phyloP scores from a whole-genome alignment of 1,140 invertebrate genomes.

The Ptiloglossa arizonensis region DNA sequence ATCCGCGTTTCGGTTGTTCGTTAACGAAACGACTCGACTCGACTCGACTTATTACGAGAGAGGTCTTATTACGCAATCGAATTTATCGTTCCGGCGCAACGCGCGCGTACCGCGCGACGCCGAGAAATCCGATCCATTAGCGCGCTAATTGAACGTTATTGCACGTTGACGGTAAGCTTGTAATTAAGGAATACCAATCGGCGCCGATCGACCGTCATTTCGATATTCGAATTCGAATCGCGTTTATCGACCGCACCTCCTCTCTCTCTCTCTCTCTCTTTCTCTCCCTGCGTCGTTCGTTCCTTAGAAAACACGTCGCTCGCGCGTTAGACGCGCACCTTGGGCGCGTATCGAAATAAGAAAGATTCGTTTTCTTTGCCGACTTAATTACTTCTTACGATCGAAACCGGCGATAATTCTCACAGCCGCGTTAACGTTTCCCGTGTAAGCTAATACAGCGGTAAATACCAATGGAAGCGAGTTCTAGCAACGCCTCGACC shows the following conservation, averaged over 20 bases:
- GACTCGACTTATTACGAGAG: too few relatives aligned
- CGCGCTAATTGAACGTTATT: constrained; percentile 72
- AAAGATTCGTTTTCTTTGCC: constrained; percentile 13
- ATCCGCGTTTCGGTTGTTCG: constrained; percentile 10
- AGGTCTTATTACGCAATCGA: constrained; percentile 70
- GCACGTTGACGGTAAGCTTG: constrained; percentile 66
- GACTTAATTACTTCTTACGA: constrained; percentile 39
- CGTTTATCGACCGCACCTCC: not conserved
- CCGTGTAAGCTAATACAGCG: not conserved
- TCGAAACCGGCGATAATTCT: constrained; percentile 23
- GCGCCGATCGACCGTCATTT: not conserved
- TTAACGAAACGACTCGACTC: constrained; percentile 68
- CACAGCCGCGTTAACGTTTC: not conserved
- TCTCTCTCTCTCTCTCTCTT: too few relatives aligned
- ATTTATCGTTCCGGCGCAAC: constrained; percentile 49
- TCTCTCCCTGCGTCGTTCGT: too few relatives aligned
- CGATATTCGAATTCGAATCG: constrained; percentile 13
- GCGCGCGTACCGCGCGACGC: not conserved
- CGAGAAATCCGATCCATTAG: constrained; percentile 73
- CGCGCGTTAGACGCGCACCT: not conserved
- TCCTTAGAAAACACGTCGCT: not conserved
- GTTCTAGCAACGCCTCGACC: not conserved
- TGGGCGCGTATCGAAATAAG: constrained; percentile 2
- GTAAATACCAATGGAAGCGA: not conserved
- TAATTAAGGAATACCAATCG: constrained; percentile 53